phyloP scores from a whole-genome alignment of 2,888 invertebrate species.

The Idaea straminata region DNA sequence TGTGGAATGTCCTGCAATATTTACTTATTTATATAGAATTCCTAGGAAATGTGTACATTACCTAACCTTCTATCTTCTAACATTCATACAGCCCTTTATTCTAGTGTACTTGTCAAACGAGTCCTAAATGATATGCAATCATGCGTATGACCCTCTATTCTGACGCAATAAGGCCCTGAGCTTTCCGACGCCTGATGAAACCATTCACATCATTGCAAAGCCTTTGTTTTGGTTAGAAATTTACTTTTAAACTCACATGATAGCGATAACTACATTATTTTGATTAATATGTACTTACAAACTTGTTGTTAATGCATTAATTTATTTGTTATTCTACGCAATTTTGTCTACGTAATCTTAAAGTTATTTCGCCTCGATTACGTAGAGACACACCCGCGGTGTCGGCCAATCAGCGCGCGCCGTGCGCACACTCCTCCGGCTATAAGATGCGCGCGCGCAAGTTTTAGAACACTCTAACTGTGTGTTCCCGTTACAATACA shows the following conservation, averaged over 20 bases:
- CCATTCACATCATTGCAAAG: constrained; percentile 17
- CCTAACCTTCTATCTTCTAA: too few relatives aligned
- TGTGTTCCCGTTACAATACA: constrained; percentile 31
- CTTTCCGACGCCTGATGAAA: constrained; percentile 35
- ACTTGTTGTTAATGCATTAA: neutral
- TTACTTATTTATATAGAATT: too few relatives aligned
- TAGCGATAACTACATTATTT: neutral
- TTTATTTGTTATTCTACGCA: neutral
- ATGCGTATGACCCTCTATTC: constrained; percentile 6
- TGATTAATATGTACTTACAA: neutral
- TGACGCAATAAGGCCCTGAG: constrained; percentile 57
- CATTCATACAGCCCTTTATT: neutral
- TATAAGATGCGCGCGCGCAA: constrained; percentile 59
- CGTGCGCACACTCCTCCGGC: constrained; percentile 52
- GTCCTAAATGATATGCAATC: neutral
- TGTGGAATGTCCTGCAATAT: too few relatives aligned
- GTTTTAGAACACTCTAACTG: constrained; percentile 42
- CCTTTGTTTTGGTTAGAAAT: constrained; percentile 5
- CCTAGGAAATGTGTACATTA: too few relatives aligned
- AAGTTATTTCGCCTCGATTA: constrained; percentile 1
- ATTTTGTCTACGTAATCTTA: neutral
- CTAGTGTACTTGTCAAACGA: neutral
- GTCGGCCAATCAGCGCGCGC: constrained; percentile 60
- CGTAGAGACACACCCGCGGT: constrained; percentile 69
- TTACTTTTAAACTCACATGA: constrained; percentile 1